Conservation (phyloP, 2,888 invertebrate species). For the Vesta saturnalis region DNA sequence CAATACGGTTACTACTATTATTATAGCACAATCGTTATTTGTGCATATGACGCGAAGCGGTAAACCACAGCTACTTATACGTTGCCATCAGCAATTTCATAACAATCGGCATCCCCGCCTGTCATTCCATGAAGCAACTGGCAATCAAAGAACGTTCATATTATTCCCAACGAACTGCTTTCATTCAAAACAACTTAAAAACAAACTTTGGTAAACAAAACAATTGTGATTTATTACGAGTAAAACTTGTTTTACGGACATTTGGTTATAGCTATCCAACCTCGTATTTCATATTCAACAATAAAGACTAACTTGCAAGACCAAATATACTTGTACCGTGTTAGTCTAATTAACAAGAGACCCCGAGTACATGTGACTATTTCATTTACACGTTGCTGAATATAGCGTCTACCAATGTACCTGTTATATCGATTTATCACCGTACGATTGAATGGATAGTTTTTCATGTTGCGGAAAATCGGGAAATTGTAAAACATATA, state of each 20-base stretch:
- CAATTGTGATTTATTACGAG: constrained; percentile 35
- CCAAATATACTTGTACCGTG: constrained; percentile 34
- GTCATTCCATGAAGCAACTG: constrained; percentile 25
- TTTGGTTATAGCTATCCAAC: constrained; percentile 22
- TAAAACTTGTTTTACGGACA: constrained; percentile 30
- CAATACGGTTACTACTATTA: constrained; percentile 12
- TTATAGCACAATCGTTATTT: constrained; percentile 21
- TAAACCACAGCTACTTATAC: constrained; percentile 36
- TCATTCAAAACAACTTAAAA: constrained; percentile 40
- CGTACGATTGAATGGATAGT: constrained; percentile 36
- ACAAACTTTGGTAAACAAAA: constrained; percentile 33
- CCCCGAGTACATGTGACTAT: constrained; percentile 31
- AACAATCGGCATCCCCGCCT: constrained; percentile 28
- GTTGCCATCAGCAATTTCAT: constrained; percentile 35
- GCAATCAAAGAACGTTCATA: constrained; percentile 30
- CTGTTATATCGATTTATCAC: constrained; percentile 39
- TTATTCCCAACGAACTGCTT: constrained; percentile 20
- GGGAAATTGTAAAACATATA: constrained; percentile 44
- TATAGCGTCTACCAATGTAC: constrained; percentile 29
- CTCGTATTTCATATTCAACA: constrained; percentile 34
- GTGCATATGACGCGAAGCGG: constrained; percentile 37
- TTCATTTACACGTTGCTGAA: constrained; percentile 32
- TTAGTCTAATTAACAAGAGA: constrained; percentile 40
- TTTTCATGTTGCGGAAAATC: constrained; percentile 48
- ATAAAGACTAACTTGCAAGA: constrained; percentile 30